These are phyloP conservation scores for Mustelus asterias DNA, from an alignment of 2,113 vertebrate genomes.

Conservation along the genomic window DNA sequence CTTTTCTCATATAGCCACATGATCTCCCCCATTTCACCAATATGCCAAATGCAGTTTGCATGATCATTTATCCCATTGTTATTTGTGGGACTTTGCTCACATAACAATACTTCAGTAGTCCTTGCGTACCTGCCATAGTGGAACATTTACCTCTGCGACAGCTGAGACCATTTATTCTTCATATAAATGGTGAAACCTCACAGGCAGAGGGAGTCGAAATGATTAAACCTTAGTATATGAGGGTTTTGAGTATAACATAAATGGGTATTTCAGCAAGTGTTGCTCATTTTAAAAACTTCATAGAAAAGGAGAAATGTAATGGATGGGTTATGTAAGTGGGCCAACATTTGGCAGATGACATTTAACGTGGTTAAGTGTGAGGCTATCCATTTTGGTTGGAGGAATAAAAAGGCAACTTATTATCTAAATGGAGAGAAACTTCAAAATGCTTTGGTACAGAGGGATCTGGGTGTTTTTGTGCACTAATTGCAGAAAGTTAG, in stretches of 20 bases:
- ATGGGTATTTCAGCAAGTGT: neutral
- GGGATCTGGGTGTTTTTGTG: no score
- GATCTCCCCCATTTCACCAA: neutral
- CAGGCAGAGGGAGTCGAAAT: neutral
- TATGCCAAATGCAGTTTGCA: neutral
- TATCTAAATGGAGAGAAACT: no score
- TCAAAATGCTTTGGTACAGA: no score
- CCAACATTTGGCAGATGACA: no score
- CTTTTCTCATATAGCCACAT: neutral
- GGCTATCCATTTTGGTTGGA: no score
- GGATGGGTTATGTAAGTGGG: no score
- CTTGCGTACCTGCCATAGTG: neutral
- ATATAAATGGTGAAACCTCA: neutral
- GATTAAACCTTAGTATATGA: neutral
- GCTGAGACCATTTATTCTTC: neutral
- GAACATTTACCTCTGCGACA: neutral
- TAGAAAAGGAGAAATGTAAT: neutral
- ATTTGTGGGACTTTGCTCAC: neutral
- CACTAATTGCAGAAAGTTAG: no score
- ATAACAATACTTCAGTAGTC: neutral
- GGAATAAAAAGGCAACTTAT: no score
- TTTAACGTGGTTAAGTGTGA: no score
- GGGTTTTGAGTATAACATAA: neutral
- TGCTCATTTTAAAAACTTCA: neutral
- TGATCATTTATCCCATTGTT: neutral